phyloP scores from a whole-genome alignment of 2,888 invertebrate species.

The Julus scandinavius region DNA sequence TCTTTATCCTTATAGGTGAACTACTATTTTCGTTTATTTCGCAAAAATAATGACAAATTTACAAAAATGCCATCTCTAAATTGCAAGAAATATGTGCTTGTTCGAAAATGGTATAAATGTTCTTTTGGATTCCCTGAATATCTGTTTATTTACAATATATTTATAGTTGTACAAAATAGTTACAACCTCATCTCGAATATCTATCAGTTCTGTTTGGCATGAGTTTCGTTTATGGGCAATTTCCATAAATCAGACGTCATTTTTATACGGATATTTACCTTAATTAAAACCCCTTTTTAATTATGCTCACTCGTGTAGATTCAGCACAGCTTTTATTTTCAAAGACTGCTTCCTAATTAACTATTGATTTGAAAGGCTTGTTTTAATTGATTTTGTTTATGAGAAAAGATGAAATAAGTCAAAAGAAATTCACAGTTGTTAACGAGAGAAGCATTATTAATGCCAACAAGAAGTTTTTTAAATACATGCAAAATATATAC shows the following conservation, averaged over 20 bases:
- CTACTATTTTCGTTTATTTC: too few relatives aligned
- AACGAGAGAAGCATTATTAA: background rate
- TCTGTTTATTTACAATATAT: too few relatives aligned
- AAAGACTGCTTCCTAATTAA: background rate
- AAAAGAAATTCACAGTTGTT: background rate
- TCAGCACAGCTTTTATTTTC: background rate
- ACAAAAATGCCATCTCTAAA: too few relatives aligned
- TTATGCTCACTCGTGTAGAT: background rate
- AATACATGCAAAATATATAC: background rate
- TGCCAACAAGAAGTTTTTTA: background rate
- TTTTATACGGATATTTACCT: background rate
- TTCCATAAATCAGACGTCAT: background rate
- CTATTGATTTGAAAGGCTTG: slow-evolving; percentile 1
- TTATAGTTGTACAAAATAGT: too few relatives aligned
- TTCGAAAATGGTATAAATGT: background rate
- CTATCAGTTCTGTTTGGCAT: background rate
- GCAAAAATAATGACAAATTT: too few relatives aligned
- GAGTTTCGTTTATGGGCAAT: background rate
- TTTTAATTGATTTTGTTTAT: background rate
- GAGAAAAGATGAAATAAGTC: background rate
- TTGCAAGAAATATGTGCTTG: too few relatives aligned
- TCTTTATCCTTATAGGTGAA: too few relatives aligned
- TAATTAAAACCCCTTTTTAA: background rate
- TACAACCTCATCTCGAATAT: background rate
- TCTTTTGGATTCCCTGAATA: background rate